phyloP scores from a whole-genome alignment of 2,113 vertebrate genomes.

The Nothocercus nigrocapillus region DNA sequence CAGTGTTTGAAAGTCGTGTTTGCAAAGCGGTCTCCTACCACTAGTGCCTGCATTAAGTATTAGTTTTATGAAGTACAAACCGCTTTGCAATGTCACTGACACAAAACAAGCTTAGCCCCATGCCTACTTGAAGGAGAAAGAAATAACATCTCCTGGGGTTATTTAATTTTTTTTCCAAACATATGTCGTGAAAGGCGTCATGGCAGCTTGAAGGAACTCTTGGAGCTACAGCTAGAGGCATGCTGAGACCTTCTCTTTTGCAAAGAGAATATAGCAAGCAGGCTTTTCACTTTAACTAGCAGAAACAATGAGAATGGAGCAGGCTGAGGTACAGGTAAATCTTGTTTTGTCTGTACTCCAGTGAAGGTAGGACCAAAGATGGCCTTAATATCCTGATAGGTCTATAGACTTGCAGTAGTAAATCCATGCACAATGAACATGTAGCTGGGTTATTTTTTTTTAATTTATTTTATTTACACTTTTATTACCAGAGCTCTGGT shows the following conservation, averaged over 20 bases:
- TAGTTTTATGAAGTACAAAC: constrained; percentile 45
- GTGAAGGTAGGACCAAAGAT: background rate
- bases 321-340: constrained; percentile 2
- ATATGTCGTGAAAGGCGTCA: constrained; percentile 28
- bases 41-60: constrained; percentile 39
- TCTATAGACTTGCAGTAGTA: background rate
- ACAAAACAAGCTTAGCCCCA: constrained; percentile 32
- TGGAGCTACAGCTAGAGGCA: constrained; percentile 31
- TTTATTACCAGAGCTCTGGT: background rate
- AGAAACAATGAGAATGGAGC: background rate
- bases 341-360: background rate
- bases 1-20: background rate
- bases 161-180: constrained; percentile 47
- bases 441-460: background rate
- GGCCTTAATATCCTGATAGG: background rate
- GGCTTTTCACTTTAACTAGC: constrained; percentile 2
- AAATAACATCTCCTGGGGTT: constrained; percentile 25
- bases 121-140: constrained; percentile 31
- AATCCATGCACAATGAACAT: background rate
- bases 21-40: constrained; percentile 34
- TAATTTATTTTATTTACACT: background rate
- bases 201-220: constrained; percentile 21
- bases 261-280: constrained; percentile 2
- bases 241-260: constrained; percentile 34
- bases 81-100: constrained; percentile 39